A percentile compares a stretch with the other conserved stretches of the same genome.
Evolutionary conservation across 1,140 invertebrate species (phyloP).

Genomic region (Pseudobourletiella spinata): DNA sequence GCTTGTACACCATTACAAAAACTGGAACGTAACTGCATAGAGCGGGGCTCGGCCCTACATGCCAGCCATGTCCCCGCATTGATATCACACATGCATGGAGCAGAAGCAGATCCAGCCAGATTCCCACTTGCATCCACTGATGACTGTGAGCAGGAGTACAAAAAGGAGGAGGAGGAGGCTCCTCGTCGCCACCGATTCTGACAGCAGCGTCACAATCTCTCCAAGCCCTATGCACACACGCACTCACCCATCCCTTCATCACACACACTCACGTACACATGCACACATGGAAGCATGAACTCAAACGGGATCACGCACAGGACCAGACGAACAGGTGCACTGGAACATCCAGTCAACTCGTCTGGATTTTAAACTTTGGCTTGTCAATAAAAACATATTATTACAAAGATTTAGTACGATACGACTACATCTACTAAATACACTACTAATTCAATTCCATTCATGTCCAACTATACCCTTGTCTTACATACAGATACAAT

Average conservation of each 20-base stretch:
- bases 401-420: not conserved
- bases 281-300: not conserved
- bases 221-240: not conserved
- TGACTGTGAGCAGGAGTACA: not conserved
- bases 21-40: too few relatives aligned
- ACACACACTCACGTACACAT: not conserved
- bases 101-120: not conserved
- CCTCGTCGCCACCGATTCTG: too few relatives aligned
- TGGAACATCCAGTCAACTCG: not conserved
- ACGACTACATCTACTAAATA: not conserved
- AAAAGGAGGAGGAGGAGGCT: not conserved
- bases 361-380: constrained; percentile 16
- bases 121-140: not conserved
- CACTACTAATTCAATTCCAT: too few relatives aligned
- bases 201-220: too few relatives aligned
- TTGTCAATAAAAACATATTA: constrained; percentile 15
- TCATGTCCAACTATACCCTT: too few relatives aligned
- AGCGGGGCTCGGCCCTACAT: too few relatives aligned
- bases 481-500: too few relatives aligned
- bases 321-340: too few relatives aligned
- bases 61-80: too few relatives aligned
- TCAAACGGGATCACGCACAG: too few relatives aligned
- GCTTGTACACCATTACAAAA: too few relatives aligned
- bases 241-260: not conserved
- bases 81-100: not conserved